Evolutionary conservation across 2,113 vertebrate genomes (phyloP).

Genomic region (Coryphaenoides rupestris): DNA sequence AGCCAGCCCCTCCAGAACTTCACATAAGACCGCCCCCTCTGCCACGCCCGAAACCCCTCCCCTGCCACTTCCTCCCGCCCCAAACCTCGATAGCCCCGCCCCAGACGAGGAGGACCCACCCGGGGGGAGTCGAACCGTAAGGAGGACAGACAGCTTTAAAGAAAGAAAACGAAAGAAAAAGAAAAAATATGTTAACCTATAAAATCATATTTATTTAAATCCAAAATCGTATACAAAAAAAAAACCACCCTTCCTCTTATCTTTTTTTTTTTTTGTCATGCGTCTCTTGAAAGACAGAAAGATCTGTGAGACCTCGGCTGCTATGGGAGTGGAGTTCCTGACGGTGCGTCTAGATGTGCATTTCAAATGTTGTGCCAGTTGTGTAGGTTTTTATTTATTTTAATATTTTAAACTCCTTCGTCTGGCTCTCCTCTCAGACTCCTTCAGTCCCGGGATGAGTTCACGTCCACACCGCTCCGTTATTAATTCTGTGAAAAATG

Average conservation of each 20-base stretch:
- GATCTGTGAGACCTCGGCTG: too few species aligned
- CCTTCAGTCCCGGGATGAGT: neutral
- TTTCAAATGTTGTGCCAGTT: neutral
- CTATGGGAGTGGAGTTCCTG: too few species aligned
- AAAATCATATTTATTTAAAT: conserved; percentile 59
- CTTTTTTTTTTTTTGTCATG: too few species aligned
- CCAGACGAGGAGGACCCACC: conserved; percentile 8
- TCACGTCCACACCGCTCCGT: neutral
- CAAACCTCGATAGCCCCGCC: neutral
- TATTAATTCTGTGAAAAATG: neutral
- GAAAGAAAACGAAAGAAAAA: conserved; percentile 25
- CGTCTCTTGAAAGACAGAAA: too few species aligned
- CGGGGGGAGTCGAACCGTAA: conserved; percentile 2
- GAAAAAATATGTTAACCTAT: too few species aligned
- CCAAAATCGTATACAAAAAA: too few species aligned
- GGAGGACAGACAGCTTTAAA: conserved; percentile 47
- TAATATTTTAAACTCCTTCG: conserved; percentile 35
- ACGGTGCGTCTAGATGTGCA: too few species aligned
- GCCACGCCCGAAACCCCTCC: neutral
- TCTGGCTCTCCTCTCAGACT: conserved; percentile 11
- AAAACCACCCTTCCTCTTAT: too few species aligned
- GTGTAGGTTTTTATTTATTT: conserved; percentile 52
- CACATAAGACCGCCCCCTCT: conserved; percentile 57
- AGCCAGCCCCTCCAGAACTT: conserved; percentile 77
- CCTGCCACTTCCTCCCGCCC: neutral